Evolutionary conservation across 2,797 vertebrate genomes (phyloP).

Genomic region (Pogonophryne albipinna): DNA sequence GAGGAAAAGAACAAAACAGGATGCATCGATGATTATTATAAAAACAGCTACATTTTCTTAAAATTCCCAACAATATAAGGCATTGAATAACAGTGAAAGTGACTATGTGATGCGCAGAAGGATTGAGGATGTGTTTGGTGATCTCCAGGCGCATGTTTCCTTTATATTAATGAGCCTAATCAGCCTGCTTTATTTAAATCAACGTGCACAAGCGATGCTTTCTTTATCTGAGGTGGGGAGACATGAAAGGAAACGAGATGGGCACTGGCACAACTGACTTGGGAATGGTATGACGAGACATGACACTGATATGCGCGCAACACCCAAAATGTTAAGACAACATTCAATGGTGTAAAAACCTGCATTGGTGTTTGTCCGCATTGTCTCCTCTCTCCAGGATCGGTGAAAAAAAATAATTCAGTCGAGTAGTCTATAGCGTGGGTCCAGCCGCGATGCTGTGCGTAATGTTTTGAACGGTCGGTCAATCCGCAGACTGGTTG

Average conservation of each 20-base stretch:
- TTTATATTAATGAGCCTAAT: conserved; percentile 23
- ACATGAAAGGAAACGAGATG: conserved; percentile 68
- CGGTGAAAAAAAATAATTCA: conserved; percentile 55
- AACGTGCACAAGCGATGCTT: conserved; percentile 46
- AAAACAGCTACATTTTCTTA: background rate
- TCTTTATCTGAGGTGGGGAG: conserved; percentile 31
- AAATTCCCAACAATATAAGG: background rate
- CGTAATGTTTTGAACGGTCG: conserved; percentile 83
- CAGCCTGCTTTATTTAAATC: conserved; percentile 9
- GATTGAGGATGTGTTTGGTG: conserved; percentile 35
- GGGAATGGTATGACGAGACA: conserved; percentile 78
- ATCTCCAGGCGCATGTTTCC: conserved; percentile 46
- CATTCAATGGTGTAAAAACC: conserved; percentile 78
- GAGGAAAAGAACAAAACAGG: background rate
- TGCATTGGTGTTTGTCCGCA: conserved; percentile 65
- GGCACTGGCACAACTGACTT: conserved; percentile 71
- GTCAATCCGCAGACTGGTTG: conserved; percentile 82
- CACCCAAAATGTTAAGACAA: conserved; percentile 74
- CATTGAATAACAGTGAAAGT: background rate
- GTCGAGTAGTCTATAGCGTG: conserved; percentile 61
- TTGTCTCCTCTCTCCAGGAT: conserved; percentile 59
- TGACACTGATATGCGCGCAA: conserved; percentile 76
- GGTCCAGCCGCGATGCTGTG: conserved; percentile 76
- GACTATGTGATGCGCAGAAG: conserved; percentile 14
- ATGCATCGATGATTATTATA: conserved; percentile 31